Evolutionary conservation across 2,113 vertebrate genomes (phyloP).

Genomic region (Polypterus senegalus): DNA sequence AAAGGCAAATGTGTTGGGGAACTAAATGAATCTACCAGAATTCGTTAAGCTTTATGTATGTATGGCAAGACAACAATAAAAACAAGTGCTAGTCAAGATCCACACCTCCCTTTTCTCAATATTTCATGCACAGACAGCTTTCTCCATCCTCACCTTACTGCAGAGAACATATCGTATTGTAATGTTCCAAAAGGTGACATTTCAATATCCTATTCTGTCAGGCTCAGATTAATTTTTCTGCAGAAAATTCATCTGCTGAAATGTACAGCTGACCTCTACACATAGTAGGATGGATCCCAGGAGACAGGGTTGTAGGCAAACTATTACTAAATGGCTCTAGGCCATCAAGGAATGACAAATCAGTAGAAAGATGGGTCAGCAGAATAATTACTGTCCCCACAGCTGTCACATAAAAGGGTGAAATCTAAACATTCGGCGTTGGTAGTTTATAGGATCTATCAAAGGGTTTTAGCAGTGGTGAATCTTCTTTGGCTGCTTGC

Average conservation of each 20-base stretch:
- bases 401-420: constrained; percentile 17
- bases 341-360: constrained; percentile 6
- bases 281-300: neutral
- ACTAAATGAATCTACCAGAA: too few relatives aligned
- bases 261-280: neutral
- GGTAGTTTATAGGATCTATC: constrained; percentile 25
- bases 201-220: too few relatives aligned
- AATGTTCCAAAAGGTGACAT: too few relatives aligned
- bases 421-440: constrained; percentile 14
- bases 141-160: too few relatives aligned
- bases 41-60: too few relatives aligned
- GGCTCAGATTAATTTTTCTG: too few relatives aligned
- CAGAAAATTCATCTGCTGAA: neutral
- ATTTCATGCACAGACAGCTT: too few relatives aligned
- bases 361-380: constrained; percentile 22
- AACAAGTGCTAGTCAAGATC: too few relatives aligned
- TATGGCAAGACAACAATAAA: too few relatives aligned
- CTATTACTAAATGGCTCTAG: neutral
- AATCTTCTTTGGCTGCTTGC: constrained; percentile 29
- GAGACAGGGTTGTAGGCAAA: neutral
- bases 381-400: constrained; percentile 18
- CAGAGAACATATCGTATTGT: too few relatives aligned
- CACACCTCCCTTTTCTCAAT: too few relatives aligned
- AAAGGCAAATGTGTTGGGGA: too few relatives aligned
- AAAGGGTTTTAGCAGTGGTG: constrained; percentile 22